Percentiles rank a stretch among this genome's conserved stretches.
These are phyloP conservation scores for Phyllotis vaccarum DNA, from an alignment of 2,797 vertebrate genomes.

Conservation along the genomic window DNA sequence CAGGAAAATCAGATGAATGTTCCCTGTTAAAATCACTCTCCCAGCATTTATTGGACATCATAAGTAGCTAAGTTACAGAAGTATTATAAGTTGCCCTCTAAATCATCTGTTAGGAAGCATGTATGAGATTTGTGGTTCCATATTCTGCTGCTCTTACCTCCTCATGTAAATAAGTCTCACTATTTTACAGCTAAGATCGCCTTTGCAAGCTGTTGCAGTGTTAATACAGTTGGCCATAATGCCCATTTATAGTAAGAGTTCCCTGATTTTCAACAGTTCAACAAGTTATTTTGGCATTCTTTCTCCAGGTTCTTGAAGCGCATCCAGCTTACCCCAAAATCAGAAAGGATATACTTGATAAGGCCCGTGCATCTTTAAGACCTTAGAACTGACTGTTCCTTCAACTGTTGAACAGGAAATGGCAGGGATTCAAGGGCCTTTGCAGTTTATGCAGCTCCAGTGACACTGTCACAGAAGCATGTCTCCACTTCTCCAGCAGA, in stretches of 20 bases:
- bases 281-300: constrained; percentile 19
- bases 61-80: constrained; percentile 20
- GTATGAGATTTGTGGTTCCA: not conserved
- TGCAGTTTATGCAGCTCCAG: constrained; percentile 20
- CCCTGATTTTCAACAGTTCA: not conserved
- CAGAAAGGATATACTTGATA: constrained; percentile 98
- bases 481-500: constrained; percentile 75
- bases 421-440: not conserved
- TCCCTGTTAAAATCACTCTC: not conserved
- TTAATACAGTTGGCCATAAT: not conserved
- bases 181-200: not conserved
- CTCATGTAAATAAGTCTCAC: not conserved
- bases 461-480: not conserved
- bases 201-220: not conserved
- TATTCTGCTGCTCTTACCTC: not conserved
- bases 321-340: constrained; percentile 98
- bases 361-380: constrained; percentile 93
- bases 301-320: constrained; percentile 93
- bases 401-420: constrained; percentile 10
- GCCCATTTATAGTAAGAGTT: not conserved
- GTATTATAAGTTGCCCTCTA: constrained; percentile 9
- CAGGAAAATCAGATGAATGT: constrained; percentile 13
- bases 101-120: constrained; percentile 14
- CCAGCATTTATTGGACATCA: not conserved
- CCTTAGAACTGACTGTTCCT: constrained; percentile 84